These are phyloP conservation scores for Neosalanx taihuensis DNA, from an alignment of 2,797 vertebrate genomes.

Conservation along the genomic window DNA sequence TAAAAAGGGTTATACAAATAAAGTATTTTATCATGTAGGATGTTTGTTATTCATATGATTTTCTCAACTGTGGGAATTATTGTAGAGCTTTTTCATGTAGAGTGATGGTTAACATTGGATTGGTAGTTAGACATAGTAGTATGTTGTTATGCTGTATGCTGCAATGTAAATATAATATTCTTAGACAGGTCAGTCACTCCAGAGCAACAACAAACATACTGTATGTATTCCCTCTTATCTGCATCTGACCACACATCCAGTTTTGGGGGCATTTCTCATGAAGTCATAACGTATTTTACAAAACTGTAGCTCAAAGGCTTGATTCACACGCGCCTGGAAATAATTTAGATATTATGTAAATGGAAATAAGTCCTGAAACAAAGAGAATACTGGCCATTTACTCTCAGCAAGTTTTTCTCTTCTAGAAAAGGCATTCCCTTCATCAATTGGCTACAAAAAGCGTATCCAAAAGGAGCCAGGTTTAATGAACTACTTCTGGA, in stretches of 20 bases:
- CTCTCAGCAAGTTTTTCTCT: constrained; percentile 69
- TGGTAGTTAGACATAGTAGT: neutral
- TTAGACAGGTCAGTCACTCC: constrained; percentile 8
- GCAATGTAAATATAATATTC: neutral
- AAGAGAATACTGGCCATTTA: constrained; percentile 78
- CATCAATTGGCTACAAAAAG: constrained; percentile 58
- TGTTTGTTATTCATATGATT: constrained; percentile 61
- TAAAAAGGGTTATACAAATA: neutral
- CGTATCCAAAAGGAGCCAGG: constrained; percentile 75
- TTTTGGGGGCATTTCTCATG: constrained; percentile 76
- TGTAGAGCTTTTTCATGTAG: neutral
- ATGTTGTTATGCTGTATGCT: neutral
- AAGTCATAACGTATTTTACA: constrained; percentile 76
- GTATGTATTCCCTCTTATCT: constrained; percentile 49
- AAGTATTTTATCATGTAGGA: constrained; percentile 33
- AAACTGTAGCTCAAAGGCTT: constrained; percentile 72
- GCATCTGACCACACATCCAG: constrained; percentile 43
- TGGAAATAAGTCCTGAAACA: constrained; percentile 75
- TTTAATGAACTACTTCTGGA: constrained; percentile 81
- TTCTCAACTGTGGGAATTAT: constrained; percentile 7
- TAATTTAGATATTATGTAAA: constrained; percentile 65
- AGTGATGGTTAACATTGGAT: neutral
- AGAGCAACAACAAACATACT: constrained; percentile 51
- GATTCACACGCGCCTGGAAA: constrained; percentile 77
- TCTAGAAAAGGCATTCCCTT: constrained; percentile 58